Percentiles rank a stretch among this genome's conserved stretches.
Conservation (phyloP, 2,888 invertebrate genomes). For the Monoplex corrugatus region DNA sequence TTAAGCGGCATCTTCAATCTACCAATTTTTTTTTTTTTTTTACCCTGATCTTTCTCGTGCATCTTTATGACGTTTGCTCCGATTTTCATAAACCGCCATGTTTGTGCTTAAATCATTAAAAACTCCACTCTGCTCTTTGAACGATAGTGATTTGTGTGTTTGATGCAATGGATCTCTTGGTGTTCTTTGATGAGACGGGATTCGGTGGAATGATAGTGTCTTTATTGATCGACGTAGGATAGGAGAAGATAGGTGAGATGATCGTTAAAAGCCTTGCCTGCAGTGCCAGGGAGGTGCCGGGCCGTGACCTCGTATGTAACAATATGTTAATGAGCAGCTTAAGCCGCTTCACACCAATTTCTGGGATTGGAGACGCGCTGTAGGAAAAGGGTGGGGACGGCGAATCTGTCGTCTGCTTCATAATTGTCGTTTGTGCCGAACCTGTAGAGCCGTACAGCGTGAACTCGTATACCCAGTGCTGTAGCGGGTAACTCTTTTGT, state of each 20-base stretch:
- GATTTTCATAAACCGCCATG: constrained; percentile 63
- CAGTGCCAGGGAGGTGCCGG: constrained; percentile 46
- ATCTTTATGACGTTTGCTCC: constrained; percentile 59
- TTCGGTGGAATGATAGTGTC: constrained; percentile 12
- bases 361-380: constrained; percentile 41
- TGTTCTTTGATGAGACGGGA: not conserved
- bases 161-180: not conserved
- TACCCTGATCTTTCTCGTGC: constrained; percentile 56
- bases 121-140: constrained; percentile 26
- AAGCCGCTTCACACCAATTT: constrained; percentile 52
- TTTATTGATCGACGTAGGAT: constrained; percentile 48
- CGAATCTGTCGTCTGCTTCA: constrained; percentile 38
- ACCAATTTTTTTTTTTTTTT: constrained; percentile 56
- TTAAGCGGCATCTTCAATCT: constrained; percentile 43
- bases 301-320: constrained; percentile 55
- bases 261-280: constrained; percentile 39
- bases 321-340: constrained; percentile 56
- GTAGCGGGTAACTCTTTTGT: not conserved
- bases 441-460: not conserved
- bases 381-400: constrained; percentile 48
- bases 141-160: not conserved
- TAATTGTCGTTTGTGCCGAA: constrained; percentile 44
- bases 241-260: constrained; percentile 49
- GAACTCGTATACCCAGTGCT: not conserved
- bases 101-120: constrained; percentile 56